Evolutionary conservation across 1,140 invertebrate species (phyloP).

Genomic region (Adelges cooleyi): DNA sequence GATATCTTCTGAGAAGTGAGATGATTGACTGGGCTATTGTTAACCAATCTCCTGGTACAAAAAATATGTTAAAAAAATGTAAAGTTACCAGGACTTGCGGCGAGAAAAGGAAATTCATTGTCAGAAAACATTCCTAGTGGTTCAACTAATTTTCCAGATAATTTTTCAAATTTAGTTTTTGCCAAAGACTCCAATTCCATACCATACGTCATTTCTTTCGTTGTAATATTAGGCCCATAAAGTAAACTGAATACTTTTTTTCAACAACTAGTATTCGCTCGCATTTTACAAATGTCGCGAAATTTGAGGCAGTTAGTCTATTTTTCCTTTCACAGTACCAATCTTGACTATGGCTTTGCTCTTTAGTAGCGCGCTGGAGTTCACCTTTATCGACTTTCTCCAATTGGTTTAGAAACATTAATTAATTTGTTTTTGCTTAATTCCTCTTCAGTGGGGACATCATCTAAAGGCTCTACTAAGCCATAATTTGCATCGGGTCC

Average conservation of each 20-base stretch:
- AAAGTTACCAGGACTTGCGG: slow-evolving; percentile 3
- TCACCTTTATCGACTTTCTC: background rate
- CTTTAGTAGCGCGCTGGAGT: background rate
- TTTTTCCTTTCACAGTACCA: background rate
- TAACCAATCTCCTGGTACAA: too few relatives aligned
- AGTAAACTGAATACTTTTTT: background rate
- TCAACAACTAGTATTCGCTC: background rate
- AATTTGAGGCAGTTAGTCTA: background rate
- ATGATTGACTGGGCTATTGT: too few relatives aligned
- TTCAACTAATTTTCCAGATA: background rate
- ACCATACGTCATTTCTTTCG: background rate
- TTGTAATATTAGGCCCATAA: background rate
- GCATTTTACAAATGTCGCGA: background rate
- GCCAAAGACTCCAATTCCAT: background rate
- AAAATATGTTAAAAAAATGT: background rate
- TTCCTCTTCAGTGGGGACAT: background rate
- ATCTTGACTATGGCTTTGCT: background rate
- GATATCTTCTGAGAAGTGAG: too few relatives aligned
- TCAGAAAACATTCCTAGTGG: background rate
- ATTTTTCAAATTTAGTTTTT: background rate
- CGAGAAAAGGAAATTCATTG: background rate
- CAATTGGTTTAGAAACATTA: background rate
- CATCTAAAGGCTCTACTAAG: background rate
- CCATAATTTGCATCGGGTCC: background rate
- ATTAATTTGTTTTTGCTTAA: background rate